Evolutionary conservation across 2,888 invertebrate species (phyloP).

Genomic region (Trachelus iudaicus): DNA sequence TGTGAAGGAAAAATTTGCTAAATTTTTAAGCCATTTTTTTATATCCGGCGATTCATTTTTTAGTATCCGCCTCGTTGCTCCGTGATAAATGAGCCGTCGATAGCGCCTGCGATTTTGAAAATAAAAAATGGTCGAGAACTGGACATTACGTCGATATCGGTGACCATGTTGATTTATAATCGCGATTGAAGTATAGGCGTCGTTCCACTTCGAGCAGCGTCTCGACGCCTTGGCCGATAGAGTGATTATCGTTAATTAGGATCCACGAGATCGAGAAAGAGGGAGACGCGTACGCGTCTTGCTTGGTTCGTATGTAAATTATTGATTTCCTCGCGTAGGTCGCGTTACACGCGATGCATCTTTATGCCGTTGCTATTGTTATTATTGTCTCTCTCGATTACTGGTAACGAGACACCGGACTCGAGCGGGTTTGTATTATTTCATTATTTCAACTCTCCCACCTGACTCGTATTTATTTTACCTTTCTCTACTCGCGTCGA

Average conservation of each 20-base stretch:
- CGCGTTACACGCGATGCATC: neutral
- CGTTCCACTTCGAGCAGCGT: slow-evolving; percentile 23
- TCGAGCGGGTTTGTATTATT: neutral
- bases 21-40: neutral
- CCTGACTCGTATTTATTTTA: neutral
- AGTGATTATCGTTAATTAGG: slow-evolving; percentile 51
- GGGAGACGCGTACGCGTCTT: neutral
- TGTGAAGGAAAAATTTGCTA: neutral
- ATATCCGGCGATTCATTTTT: neutral
- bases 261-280: slow-evolving; percentile 28
- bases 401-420: neutral
- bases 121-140: neutral
- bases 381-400: neutral
- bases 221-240: slow-evolving; percentile 28
- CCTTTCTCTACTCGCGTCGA: neutral
- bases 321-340: neutral
- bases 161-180: slow-evolving; percentile 41
- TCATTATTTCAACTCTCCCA: neutral
- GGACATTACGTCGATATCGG: slow-evolving; percentile 35
- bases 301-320: neutral
- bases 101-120: neutral
- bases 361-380: neutral
- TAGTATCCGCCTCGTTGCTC: neutral
- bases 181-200: slow-evolving; percentile 33
- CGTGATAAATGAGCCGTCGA: neutral